Evolutionary conservation across 2,888 invertebrate genomes (phyloP).

Genomic region (Amphimallon solstitiale): DNA sequence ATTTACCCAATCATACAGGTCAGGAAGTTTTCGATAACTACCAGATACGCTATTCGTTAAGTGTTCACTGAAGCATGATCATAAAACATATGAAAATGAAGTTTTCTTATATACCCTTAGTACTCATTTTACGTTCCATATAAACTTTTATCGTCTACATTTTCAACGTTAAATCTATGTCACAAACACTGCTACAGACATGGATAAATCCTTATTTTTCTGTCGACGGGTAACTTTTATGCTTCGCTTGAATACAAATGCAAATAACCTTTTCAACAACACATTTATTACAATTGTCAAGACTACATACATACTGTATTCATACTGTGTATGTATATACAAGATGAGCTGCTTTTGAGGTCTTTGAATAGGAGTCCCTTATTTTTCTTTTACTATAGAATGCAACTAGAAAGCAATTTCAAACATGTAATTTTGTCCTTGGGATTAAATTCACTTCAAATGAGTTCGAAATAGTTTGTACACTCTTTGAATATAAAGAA

Average conservation of each 20-base stretch:
- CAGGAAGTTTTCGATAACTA: slow-evolving; percentile 20
- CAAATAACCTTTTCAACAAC: neutral
- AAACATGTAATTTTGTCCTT: no score
- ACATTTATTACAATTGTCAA: neutral
- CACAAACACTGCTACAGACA: neutral
- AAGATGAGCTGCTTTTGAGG: no score
- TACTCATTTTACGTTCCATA: slow-evolving; percentile 12
- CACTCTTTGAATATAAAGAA: no score
- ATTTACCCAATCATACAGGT: slow-evolving; percentile 26
- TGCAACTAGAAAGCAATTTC: no score
- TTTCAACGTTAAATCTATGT: slow-evolving; percentile 6
- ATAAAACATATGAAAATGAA: slow-evolving; percentile 19
- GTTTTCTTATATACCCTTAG: slow-evolving; percentile 11
- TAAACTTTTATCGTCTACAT: slow-evolving; percentile 9
- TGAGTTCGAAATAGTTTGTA: no score
- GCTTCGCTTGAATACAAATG: neutral
- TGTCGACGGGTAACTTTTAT: neutral
- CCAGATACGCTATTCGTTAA: slow-evolving; percentile 20
- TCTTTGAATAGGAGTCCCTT: no score
- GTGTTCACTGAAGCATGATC: slow-evolving; percentile 19
- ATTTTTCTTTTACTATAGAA: no score
- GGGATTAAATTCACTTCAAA: no score
- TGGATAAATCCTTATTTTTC: slow-evolving; percentile 8
- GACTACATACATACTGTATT: neutral
- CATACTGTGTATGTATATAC: no score